These are phyloP conservation scores for Masnerella sp. DNA, from an alignment of 2,888 invertebrate species.

Conservation along the genomic window DNA sequence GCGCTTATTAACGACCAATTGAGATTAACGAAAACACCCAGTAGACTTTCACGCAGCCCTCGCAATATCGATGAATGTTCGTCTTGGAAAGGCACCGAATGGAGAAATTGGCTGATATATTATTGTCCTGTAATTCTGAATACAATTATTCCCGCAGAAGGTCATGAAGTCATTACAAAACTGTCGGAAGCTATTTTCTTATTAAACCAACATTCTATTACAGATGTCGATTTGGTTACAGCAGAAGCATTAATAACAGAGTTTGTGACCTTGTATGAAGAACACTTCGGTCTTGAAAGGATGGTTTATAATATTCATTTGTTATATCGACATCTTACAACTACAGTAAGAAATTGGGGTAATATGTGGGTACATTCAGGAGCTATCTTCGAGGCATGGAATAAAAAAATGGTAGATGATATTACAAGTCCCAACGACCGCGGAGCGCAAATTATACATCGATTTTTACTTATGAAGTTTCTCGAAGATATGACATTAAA, in stretches of 20 bases:
- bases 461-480: conserved; percentile 22
- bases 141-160: no score
- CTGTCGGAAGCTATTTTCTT: conserved; percentile 18
- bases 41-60: conserved; percentile 2
- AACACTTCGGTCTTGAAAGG: conserved; percentile 1
- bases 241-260: conserved; percentile 22
- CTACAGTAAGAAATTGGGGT: conserved; percentile 17
- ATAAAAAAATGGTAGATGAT: conserved; percentile 3
- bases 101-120: conserved; percentile 36
- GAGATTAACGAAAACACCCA: not conserved
- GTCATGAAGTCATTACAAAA: not conserved
- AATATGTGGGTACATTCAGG: conserved; percentile 16
- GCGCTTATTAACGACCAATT: conserved; percentile 4
- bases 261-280: conserved; percentile 14
- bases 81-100: conserved; percentile 41
- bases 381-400: conserved; percentile 16
- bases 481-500: not conserved
- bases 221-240: conserved; percentile 6
- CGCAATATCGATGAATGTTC: not conserved
- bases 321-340: conserved; percentile 9
- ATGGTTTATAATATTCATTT: conserved; percentile 28
- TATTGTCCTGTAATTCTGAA: conserved; percentile 14
- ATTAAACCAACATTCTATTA: conserved; percentile 27
- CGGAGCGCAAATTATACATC: conserved; percentile 24
- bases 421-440: conserved; percentile 25